Conservation (phyloP, 2,888 invertebrate species). For the Eueremaeus valkanovi region DNA sequence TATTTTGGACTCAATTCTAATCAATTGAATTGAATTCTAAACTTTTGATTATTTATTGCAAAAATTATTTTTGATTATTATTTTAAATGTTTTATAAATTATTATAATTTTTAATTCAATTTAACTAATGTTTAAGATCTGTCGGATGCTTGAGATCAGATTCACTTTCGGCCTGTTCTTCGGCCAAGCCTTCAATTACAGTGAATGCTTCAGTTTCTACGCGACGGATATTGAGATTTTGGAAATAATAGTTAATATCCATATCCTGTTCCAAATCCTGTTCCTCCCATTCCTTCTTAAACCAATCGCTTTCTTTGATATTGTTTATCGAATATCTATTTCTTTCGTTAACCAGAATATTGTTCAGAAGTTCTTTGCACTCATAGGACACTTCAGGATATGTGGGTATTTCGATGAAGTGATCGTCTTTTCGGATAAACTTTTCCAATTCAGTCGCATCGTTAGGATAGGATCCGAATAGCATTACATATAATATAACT, state of each 20-base stretch:
- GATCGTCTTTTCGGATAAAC: background rate
- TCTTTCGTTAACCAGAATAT: conserved; percentile 5
- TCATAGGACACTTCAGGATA: conserved; percentile 7
- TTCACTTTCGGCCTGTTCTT: no score
- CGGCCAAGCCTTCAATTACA: background rate
- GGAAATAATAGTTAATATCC: background rate
- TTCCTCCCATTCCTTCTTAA: background rate
- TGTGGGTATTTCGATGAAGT: background rate
- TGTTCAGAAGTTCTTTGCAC: background rate
- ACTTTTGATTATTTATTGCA: background rate
- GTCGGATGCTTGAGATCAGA: background rate
- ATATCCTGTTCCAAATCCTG: background rate
- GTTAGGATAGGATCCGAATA: conserved; percentile 7
- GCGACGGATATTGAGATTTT: background rate
- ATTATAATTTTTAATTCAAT: no score
- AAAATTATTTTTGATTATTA: background rate
- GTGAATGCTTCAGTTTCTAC: background rate
- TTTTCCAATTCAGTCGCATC: background rate
- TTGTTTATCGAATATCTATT: conserved; percentile 8
- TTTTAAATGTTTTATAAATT: background rate
- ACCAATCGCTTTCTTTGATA: conserved; percentile 5
- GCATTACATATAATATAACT: conserved; percentile 21
- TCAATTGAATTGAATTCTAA: background rate
- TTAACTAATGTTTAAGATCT: background rate
- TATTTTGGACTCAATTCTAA: no score